These are phyloP conservation scores for Benthosema pterotum DNA, from an alignment of 2,797 vertebrate species.

Conservation along the genomic window DNA sequence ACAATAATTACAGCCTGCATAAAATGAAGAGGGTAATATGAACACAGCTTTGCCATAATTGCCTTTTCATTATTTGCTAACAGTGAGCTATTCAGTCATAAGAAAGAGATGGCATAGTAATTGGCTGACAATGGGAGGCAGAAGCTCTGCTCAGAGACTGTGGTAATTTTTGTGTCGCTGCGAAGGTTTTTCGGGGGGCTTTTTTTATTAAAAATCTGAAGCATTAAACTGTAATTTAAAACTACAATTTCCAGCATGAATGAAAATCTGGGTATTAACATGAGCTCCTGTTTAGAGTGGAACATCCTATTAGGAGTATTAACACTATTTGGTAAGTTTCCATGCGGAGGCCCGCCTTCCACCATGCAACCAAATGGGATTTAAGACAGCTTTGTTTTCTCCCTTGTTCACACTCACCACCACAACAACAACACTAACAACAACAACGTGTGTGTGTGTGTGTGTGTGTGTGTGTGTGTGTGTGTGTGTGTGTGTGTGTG, in stretches of 20 bases:
- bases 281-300: slow-evolving; percentile 87
- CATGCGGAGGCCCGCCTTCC: slow-evolving; percentile 84
- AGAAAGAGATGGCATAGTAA: slow-evolving; percentile 98
- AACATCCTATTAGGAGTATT: slow-evolving; percentile 91
- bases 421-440: slow-evolving; percentile 79
- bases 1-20: slow-evolving; percentile 98
- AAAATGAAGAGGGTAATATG: slow-evolving; percentile 98
- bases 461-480: slow-evolving; percentile 26
- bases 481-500: slow-evolving; percentile 20
- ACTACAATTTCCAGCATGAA: slow-evolving; percentile 90
- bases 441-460: slow-evolving; percentile 67
- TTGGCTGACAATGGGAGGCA: slow-evolving; percentile 98
- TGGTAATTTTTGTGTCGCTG: slow-evolving; percentile 91
- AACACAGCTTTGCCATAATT: slow-evolving; percentile 98
- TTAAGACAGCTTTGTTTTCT: slow-evolving; percentile 88
- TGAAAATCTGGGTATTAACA: slow-evolving; percentile 89
- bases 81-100: slow-evolving; percentile 99
- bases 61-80: slow-evolving; percentile 99
- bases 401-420: slow-evolving; percentile 67
- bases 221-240: slow-evolving; percentile 98
- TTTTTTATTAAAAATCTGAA: slow-evolving; percentile 97
- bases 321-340: slow-evolving; percentile 93
- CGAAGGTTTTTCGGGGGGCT: slow-evolving; percentile 76
- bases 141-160: slow-evolving; percentile 90
- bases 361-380: slow-evolving; percentile 87